phyloP scores from a whole-genome alignment of 2,888 invertebrate genomes.

The Anthoptus insignis region DNA sequence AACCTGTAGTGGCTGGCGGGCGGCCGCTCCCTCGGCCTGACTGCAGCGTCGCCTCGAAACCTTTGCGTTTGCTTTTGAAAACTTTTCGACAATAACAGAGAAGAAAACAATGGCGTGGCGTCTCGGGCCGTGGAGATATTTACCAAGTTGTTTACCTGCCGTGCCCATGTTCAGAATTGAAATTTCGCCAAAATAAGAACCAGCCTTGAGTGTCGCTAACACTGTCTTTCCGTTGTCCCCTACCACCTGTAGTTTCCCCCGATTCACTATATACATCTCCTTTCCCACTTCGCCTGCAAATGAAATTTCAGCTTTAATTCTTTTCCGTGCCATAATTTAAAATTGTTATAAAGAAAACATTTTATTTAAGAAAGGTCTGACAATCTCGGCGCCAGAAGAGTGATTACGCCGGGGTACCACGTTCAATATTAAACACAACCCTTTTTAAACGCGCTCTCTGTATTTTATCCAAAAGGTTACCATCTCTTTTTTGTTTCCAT shows the following conservation, averaged over 20 bases:
- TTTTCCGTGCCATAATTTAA: constrained; percentile 23
- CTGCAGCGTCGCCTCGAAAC: constrained; percentile 85
- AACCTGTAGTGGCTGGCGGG: constrained; percentile 78
- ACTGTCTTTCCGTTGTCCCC: constrained; percentile 98
- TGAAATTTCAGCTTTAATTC: constrained; percentile 31
- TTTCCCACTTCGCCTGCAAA: constrained; percentile 98
- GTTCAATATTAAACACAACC: constrained; percentile 34
- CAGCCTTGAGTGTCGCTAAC: constrained; percentile 98
- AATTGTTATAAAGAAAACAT: constrained; percentile 29
- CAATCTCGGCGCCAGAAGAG: constrained; percentile 34
- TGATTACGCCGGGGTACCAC: constrained; percentile 15
- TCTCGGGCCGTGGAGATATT: constrained; percentile 91
- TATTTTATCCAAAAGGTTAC: constrained; percentile 30
- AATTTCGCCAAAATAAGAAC: constrained; percentile 99
- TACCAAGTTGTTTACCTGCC: constrained; percentile 99
- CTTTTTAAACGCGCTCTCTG: constrained; percentile 26
- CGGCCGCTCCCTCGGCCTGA: constrained; percentile 86
- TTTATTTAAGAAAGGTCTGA: constrained; percentile 36
- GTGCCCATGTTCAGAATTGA: constrained; percentile 99
- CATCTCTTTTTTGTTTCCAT: constrained; percentile 15
- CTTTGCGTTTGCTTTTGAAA: constrained; percentile 76
- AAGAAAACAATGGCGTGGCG: constrained; percentile 85
- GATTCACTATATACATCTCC: constrained; percentile 99
- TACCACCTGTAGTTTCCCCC: constrained; percentile 98
- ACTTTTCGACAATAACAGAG: constrained; percentile 76